Evolutionary conservation across 2,797 vertebrate genomes (phyloP), one percentile per base, ranked within the genome.

Genomic region (Molothrus aeneus): DNA sequence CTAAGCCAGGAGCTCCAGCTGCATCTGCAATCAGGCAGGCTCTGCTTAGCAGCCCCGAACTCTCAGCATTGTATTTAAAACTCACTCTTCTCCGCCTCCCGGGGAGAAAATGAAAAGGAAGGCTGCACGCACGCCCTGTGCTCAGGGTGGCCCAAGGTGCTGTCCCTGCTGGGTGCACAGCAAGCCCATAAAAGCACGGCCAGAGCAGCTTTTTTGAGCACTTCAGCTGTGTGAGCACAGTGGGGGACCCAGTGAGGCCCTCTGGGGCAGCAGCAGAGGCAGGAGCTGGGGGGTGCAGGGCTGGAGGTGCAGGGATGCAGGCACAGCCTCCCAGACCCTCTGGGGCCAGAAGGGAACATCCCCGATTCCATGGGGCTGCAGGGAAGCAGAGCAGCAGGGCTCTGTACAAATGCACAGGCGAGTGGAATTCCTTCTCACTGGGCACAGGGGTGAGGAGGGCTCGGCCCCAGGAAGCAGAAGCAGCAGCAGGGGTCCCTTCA

Each of bases 1-100:
- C 72, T 64, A 78, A 93, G 94, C 48, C 64, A 63, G 88, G 74
- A 94, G 74, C 86, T 95, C 80, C 94, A 94, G 84, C 91, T 93
- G 86, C 94, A 93, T 63, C 84, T 92, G 78, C 79, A 34, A 12
- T 34, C 81, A 73, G 69, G 40, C 81, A 64, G 61, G 57, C 74
- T 92, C 81, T 71, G 56, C 83, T 92, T 2, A 79, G 63, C 86
- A 60, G 88, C 38, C 0, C 0, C 45, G 79, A 92, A 53, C 82
- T 80, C 3, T 0, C 77, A 80, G 69, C 47, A 12, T n/a, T 79
- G 7, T 69, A 18, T 71, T 77, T 77, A 72, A 80, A 85, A 48
- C 34, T 56, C 81, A 3, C 64, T 70, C 89, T 57, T 51, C 68
- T 32, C 48, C 2, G 0, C 71, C 71, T 77, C 81, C 79, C 17